Percentiles rank a stretch among this genome's conserved stretches.
Evolutionary conservation across 1,140 invertebrate genomes (phyloP).

Genomic region (Drosophila guanche): DNA sequence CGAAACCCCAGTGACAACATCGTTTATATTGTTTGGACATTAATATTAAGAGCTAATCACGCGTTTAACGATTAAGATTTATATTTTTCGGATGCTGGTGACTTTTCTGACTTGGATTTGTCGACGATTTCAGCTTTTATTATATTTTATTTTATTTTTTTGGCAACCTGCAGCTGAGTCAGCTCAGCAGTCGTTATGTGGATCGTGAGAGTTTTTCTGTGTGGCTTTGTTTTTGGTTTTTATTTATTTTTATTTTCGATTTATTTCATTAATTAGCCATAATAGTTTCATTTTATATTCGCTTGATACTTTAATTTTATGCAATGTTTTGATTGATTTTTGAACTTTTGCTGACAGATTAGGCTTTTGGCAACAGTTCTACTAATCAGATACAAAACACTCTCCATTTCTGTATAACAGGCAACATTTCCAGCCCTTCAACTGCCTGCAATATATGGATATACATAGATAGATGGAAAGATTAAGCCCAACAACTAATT

Average conservation of each 20-base stretch:
- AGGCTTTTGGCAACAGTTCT: background rate
- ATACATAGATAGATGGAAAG: slow-evolving; percentile 25
- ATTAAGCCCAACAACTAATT: slow-evolving; percentile 72
- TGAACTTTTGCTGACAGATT: background rate
- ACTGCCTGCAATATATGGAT: background rate
- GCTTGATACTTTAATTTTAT: background rate
- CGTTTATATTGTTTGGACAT: slow-evolving; percentile 48
- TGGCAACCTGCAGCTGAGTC: slow-evolving; percentile 55
- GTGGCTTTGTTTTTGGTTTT: slow-evolving; percentile 25
- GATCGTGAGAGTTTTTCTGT: slow-evolving; percentile 71
- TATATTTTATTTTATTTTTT: slow-evolving; percentile 18
- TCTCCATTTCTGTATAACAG: slow-evolving; percentile 19
- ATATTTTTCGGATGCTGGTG: slow-evolving; percentile 24
- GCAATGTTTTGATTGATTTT: background rate
- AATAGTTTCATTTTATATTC: slow-evolving; percentile 43
- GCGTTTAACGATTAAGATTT: slow-evolving; percentile 53
- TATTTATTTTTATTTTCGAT: slow-evolving; percentile 18
- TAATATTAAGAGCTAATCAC: slow-evolving; percentile 62
- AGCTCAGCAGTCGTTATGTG: slow-evolving; percentile 17
- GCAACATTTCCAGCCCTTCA: slow-evolving; percentile 20
- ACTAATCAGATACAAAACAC: slow-evolving; percentile 25
- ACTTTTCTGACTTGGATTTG: slow-evolving; percentile 28
- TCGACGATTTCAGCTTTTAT: no score
- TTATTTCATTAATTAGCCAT: slow-evolving; percentile 43
- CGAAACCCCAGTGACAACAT: slow-evolving; percentile 35